phyloP scores from a whole-genome alignment of 2,113 vertebrate species.

The Cepphus grylle region DNA sequence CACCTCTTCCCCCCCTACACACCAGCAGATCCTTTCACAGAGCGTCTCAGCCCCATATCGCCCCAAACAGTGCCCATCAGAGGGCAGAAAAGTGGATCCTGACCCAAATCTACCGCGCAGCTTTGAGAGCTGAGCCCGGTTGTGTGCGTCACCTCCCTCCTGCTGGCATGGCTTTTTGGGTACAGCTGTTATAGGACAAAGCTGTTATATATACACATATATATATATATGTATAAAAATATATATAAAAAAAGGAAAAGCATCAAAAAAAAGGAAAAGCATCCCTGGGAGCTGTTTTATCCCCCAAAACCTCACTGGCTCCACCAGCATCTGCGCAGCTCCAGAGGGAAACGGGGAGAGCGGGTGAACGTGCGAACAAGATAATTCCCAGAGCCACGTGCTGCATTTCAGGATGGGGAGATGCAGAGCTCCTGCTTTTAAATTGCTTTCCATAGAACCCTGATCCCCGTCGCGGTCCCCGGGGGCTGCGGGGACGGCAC shows the following conservation, averaged over 20 bases:
- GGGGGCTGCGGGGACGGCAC: background rate
- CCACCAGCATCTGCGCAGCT: background rate
- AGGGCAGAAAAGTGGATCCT: background rate
- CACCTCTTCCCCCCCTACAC: background rate
- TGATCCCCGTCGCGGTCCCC: background rate
- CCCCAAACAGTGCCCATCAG: accelerated
- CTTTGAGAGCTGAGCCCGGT: background rate
- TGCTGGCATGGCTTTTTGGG: background rate
- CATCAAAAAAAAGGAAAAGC: background rate
- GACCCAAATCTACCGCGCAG: accelerated
- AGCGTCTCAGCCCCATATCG: accelerated
- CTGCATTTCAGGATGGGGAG: background rate
- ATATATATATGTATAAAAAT: too few species aligned
- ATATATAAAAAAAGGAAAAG: too few species aligned
- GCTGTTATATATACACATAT: background rate
- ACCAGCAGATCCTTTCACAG: background rate
- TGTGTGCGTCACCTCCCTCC: accelerated
- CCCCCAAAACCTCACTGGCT: background rate
- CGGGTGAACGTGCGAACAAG: background rate
- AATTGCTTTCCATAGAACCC: background rate
- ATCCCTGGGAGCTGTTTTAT: background rate
- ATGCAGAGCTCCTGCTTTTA: background rate
- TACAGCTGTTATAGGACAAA: background rate
- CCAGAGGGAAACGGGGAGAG: background rate
- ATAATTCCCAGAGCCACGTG: background rate